Base-by-base conservation (phyloP, 2,888 invertebrate genomes). In the Lobophora halterata region DNA sequence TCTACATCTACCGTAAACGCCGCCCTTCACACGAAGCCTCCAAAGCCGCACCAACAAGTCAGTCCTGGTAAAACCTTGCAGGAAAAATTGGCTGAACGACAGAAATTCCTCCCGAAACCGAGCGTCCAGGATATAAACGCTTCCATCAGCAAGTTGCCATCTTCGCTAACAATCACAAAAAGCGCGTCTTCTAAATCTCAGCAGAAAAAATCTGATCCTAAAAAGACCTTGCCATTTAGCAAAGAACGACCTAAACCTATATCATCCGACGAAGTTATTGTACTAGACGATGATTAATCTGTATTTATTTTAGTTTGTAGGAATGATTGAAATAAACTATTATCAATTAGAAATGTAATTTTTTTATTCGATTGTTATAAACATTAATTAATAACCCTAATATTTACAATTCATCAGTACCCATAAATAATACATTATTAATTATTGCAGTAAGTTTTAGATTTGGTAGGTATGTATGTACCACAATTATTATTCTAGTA, bases 41-140 rank as follows among this genome's bases (percentile, higher is more conserved):
- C 71, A 1, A 47, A 70, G 61, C 78, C 81, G 0, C 85, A 81
- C 41, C 78, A 79, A 49, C 88, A 86, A 61, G 73, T 78, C 1
- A 90, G 89, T 53, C 89, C 91, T 0, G 89, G 89, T 0, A 92
- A 92, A 74, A 92, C 92, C 0, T 65, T 92, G 37, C 92, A 92
- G 58, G 91, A 92, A 62, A 92, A 92, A 66, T 68, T 92, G 35
- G 92, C 92, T 0, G 92, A 92, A 48, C 82, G 90, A 40, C 90
- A 91, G 47, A 92, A 92, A 58, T 73, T 72, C 50, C 47, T 74
- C 11, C 82, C 85, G 0, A 58, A 66, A 5, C 58, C 71, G 1
- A 70, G 63, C 25, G 43, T 46, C 30, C 43, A 48, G 10, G 82
- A 83, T 5, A 71, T 83, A 8, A 77, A 59, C 8, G 75, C 80